phyloP scores from a whole-genome alignment of 2,797 vertebrate species.

The Cryptoprocta ferox region DNA sequence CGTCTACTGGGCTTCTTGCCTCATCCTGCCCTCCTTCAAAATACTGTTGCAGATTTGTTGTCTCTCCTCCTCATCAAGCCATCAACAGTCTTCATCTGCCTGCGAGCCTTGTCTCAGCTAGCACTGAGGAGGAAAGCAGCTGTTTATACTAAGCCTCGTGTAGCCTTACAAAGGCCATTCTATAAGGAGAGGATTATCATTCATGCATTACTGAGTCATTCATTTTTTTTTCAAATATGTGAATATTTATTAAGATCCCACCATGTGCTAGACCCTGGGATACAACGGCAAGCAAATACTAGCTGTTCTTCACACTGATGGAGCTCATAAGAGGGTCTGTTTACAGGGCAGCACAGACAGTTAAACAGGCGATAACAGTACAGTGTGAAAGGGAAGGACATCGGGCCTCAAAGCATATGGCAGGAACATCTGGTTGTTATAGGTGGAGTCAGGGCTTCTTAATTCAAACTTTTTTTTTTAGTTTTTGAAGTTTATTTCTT shows the following conservation, averaged over 20 bases:
- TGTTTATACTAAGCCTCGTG: neutral
- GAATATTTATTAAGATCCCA: neutral
- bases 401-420: accelerated
- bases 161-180: neutral
- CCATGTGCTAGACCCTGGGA: neutral
- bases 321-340: neutral
- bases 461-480: neutral
- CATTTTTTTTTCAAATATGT: neutral
- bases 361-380: neutral
- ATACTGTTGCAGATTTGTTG: neutral
- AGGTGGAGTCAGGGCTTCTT: neutral
- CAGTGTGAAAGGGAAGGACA: neutral
- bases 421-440: no score
- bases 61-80: neutral
- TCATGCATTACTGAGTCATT: neutral
- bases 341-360: neutral
- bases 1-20: neutral
- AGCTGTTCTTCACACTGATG: neutral
- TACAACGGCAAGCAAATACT: neutral
- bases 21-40: neutral
- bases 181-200: neutral
- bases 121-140: neutral
- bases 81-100: neutral
- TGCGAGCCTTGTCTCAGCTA: neutral
- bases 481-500: no score